Percentiles rank a stretch among this genome's conserved stretches.
phyloP scores from a whole-genome alignment of 2,888 invertebrate genomes.

The Elmis aenea region DNA sequence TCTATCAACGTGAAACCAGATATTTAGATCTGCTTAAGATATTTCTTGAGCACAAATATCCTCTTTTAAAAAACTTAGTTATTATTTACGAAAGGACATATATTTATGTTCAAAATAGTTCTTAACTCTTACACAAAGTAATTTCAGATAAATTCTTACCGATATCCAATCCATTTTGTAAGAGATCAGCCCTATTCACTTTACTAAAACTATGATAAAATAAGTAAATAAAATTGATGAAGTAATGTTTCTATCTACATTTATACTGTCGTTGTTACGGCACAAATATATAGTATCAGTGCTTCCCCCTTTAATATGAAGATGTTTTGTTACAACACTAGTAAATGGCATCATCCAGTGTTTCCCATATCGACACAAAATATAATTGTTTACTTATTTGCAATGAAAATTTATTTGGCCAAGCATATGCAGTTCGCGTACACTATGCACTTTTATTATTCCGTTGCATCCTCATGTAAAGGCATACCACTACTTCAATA shows the following conservation, averaged over 20 bases:
- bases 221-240: too few species aligned
- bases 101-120: too few species aligned
- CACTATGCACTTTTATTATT: slow-evolving; percentile 25
- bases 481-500: too few species aligned
- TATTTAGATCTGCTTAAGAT: too few species aligned
- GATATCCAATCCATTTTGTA: slow-evolving; percentile 13
- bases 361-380: slow-evolving; percentile 27
- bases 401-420: slow-evolving; percentile 27
- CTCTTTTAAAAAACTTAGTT: too few species aligned
- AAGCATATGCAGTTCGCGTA: slow-evolving; percentile 28
- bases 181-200: too few species aligned
- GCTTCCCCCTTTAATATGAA: slow-evolving; percentile 36
- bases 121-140: too few species aligned
- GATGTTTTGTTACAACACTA: slow-evolving; percentile 39
- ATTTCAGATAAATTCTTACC: slow-evolving; percentile 11
- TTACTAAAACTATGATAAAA: too few species aligned
- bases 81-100: too few species aligned
- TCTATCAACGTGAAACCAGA: too few species aligned
- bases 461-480: slow-evolving; percentile 22
- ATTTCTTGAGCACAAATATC: too few species aligned
- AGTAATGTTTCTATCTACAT: slow-evolving; percentile 19
- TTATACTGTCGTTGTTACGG: slow-evolving; percentile 17
- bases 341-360: slow-evolving; percentile 38
- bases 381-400: slow-evolving; percentile 25
- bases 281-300: slow-evolving; percentile 14